Conservation (phyloP, 2,888 invertebrate species). For the Plebejus anna region DNA sequence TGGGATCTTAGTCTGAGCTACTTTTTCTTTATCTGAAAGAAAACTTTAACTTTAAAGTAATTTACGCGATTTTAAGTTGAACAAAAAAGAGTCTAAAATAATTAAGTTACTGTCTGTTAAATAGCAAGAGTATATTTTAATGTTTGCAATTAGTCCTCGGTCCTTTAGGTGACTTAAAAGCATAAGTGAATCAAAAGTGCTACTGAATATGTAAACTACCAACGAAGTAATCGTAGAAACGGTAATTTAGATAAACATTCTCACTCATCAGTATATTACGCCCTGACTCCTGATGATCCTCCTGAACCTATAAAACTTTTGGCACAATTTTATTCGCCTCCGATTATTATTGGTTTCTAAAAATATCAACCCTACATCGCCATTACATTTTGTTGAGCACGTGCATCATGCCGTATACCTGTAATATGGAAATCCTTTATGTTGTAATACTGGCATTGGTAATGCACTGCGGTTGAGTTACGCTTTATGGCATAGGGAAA, state of each 20-base stretch:
- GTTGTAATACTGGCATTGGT: slow-evolving; percentile 14
- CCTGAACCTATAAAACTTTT: too few species aligned
- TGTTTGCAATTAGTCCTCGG: too few species aligned
- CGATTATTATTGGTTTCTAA: neutral
- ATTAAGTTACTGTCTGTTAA: neutral
- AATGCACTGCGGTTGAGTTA: neutral
- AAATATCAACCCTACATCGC: neutral
- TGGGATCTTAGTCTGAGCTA: too few species aligned
- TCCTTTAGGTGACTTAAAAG: too few species aligned
- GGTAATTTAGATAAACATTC: too few species aligned
- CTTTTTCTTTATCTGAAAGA: neutral
- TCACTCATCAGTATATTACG: too few species aligned
- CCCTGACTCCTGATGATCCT: too few species aligned
- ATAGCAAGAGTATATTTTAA: too few species aligned
- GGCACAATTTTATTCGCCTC: neutral
- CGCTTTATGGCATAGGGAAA: slow-evolving; percentile 12
- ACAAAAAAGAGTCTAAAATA: neutral
- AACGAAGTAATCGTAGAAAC: too few species aligned
- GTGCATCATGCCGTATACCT: slow-evolving; percentile 16
- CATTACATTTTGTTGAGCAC: neutral
- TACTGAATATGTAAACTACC: too few species aligned
- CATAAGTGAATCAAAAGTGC: too few species aligned
- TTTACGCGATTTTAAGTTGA: neutral
- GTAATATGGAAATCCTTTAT: slow-evolving; percentile 15
- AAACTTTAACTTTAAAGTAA: neutral